Conservation (phyloP, 2,888 invertebrate genomes). For the Spodoptera exigua region DNA sequence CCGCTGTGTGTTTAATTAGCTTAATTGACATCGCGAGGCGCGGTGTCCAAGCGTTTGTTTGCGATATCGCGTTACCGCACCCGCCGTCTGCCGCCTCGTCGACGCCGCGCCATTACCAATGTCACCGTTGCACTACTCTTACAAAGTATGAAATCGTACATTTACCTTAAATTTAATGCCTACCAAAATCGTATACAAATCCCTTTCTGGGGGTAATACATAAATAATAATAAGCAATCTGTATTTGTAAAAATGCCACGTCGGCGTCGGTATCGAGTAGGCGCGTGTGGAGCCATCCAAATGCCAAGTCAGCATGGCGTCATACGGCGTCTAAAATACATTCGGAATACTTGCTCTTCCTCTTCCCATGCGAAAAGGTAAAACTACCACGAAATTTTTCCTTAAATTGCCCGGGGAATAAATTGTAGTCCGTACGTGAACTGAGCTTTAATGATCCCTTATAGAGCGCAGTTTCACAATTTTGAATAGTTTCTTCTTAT, state of each 20-base stretch:
- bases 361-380: conserved; percentile 76
- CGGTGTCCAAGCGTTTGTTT: conserved; percentile 88
- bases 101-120: conserved; percentile 55
- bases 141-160: conserved; percentile 55
- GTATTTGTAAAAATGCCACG: conserved; percentile 64
- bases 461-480: conserved; percentile 63
- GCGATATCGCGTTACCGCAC: conserved; percentile 83
- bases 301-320: conserved; percentile 77
- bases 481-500: conserved; percentile 65
- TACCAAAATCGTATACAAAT: background rate
- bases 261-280: conserved; percentile 64
- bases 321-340: conserved; percentile 77
- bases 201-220: conserved; percentile 31
- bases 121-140: conserved; percentile 23
- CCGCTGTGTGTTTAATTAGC: conserved; percentile 88
- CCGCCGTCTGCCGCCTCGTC: conserved; percentile 62
- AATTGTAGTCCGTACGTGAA: conserved; percentile 82
- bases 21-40: conserved; percentile 88
- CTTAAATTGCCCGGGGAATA: conserved; percentile 80
- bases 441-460: conserved; percentile 71
- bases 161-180: too few relatives aligned
- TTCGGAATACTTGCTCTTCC: conserved; percentile 75
- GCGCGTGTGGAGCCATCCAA: conserved; percentile 61
- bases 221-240: conserved; percentile 54
- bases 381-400: conserved; percentile 79